phyloP scores from a whole-genome alignment of 2,797 vertebrate species.

The Lepilemur ruficaudatus region DNA sequence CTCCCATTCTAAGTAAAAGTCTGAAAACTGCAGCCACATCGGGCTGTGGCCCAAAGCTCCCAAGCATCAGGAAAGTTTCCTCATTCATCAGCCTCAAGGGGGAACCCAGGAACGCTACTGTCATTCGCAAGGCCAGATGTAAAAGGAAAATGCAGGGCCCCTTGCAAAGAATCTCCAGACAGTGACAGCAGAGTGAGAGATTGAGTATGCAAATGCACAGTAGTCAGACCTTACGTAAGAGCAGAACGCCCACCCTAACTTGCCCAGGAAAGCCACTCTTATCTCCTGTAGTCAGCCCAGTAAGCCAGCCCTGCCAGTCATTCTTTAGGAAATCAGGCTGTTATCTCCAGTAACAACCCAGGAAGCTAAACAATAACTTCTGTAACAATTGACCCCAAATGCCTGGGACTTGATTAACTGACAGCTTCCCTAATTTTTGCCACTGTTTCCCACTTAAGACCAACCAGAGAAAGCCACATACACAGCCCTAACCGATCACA shows the following conservation, averaged over 20 bases:
- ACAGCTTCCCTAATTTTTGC: neutral
- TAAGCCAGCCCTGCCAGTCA: neutral
- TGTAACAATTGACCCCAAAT: accelerated
- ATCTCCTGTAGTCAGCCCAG: neutral
- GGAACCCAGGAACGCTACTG: neutral
- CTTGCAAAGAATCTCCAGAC: neutral
- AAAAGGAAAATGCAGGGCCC: neutral
- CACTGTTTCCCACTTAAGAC: neutral
- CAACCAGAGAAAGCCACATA: neutral
- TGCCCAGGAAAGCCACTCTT: neutral
- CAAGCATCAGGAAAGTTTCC: too few relatives aligned
- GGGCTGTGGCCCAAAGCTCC: neutral
- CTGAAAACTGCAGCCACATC: neutral
- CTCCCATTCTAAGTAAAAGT: neutral
- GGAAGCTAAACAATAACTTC: neutral
- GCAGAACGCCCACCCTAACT: too few relatives aligned
- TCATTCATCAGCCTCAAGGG: neutral
- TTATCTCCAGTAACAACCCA: neutral
- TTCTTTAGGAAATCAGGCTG: neutral
- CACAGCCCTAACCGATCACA: accelerated
- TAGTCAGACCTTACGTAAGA: neutral
- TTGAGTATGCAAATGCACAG: accelerated
- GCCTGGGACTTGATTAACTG: neutral
- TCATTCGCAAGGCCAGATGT: accelerated
- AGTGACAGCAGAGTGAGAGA: neutral